Evolutionary conservation across 2,888 invertebrate genomes (phyloP).

Genomic region (Harpalus rubripes): DNA sequence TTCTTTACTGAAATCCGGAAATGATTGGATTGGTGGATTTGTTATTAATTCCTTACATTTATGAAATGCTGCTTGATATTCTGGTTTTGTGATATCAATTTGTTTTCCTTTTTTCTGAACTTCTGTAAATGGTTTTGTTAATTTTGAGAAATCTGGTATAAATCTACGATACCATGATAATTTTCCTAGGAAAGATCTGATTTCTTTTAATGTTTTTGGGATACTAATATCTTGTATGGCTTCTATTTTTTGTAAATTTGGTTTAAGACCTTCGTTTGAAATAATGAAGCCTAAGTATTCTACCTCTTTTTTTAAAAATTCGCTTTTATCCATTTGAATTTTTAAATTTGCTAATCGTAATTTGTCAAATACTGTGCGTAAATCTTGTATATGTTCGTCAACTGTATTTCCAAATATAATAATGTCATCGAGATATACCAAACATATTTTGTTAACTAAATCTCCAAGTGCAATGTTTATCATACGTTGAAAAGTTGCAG

Average conservation of each 20-base stretch:
- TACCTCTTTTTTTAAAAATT: constrained; percentile 22
- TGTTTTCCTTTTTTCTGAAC: background rate
- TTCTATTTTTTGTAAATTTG: constrained; percentile 25
- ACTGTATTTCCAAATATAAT: no score
- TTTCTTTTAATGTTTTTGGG: constrained; percentile 67
- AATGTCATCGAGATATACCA: no score
- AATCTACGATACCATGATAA: constrained; percentile 59
- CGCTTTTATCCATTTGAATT: constrained; percentile 26
- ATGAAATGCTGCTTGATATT: background rate
- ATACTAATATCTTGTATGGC: constrained; percentile 22
- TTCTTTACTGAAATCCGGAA: background rate
- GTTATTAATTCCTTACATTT: constrained; percentile 9
- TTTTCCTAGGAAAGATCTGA: constrained; percentile 63
- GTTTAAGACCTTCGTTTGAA: constrained; percentile 23
- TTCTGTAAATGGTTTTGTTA: constrained; percentile 15
- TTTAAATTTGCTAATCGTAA: constrained; percentile 15
- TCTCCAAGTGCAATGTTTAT: constrained; percentile 7
- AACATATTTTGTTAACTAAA: no score
- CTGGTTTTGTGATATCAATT: background rate
- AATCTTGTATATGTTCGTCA: no score
- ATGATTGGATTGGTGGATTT: background rate
- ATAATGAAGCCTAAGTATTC: constrained; percentile 11
- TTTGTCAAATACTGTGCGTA: constrained; percentile 15
- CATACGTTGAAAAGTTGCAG: background rate
- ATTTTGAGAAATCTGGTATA: constrained; percentile 57